Evolutionary conservation across 2,888 invertebrate genomes (phyloP), one percentile per base, ranked within the genome.

Genomic region (Polia nebulosa): DNA sequence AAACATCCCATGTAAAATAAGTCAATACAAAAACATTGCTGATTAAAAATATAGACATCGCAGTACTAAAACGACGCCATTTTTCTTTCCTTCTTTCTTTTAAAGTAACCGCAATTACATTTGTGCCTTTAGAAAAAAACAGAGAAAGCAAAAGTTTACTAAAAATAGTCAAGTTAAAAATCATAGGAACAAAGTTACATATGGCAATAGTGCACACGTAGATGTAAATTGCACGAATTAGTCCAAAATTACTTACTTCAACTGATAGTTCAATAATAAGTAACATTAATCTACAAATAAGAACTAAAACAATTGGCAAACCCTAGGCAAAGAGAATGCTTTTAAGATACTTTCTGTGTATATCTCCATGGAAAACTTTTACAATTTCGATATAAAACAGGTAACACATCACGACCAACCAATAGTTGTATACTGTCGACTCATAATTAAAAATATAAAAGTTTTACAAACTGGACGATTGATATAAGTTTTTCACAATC

Each of bases 261-360:
- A 52, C 5, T 0, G 27, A 13, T 11, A 17, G 11, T 17, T 41
- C 11, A 20, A 66, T 20, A 34, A 44, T 22, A 0, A 72, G 2
- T n/a, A 74, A 52, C 17, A 47, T 13, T 0, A 53, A 17, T 20
- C 7, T 13, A 17, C 9, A 39, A 13, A 67, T 44, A 0, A 57
- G 2, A 0, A 17, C 11, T 20, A 56, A 5, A 2, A 34, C 17
- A 11, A 13, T 3, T 32, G 61, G 57, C n/a, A 68, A 6, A 0
- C 69, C 76, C 62, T 49, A 76, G 0, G 77, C 70, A 41, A 70
- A 74, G 0, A 70, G 17, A 15, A 17, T 41, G 17, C 77, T 58
- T 25, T 44, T 70, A 0, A 76, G 25, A 47, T 70, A 76, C 6
- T 17, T 76, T 1, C 47, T 53, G 4, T 76, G 44, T 9, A 69